Conservation (phyloP, 2,113 vertebrate genomes). For the Pygoscelis antarcticus region DNA sequence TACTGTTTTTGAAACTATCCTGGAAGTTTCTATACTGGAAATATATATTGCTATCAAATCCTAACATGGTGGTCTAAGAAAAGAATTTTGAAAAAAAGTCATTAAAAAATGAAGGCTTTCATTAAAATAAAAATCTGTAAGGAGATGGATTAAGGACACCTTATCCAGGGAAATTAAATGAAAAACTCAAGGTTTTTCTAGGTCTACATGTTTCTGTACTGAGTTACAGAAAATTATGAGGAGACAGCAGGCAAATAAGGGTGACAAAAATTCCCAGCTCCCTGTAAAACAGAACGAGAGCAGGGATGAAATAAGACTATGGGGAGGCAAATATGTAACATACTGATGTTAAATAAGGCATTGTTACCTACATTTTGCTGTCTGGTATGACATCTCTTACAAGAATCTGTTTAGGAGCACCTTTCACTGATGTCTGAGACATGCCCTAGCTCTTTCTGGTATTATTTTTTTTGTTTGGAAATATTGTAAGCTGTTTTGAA, state of each 20-base stretch:
- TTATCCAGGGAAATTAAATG: neutral
- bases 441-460: neutral
- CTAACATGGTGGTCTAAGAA: neutral
- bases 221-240: neutral
- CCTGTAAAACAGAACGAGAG: neutral
- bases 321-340: neutral
- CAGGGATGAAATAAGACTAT: neutral
- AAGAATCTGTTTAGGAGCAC: neutral
- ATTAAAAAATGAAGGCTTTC: neutral
- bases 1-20: neutral
- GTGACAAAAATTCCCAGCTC: neutral
- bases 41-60: neutral
- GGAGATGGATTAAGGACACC: neutral
- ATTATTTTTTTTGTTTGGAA: neutral
- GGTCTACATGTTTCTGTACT: neutral
- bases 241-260: neutral
- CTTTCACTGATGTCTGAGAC: neutral
- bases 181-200: neutral
- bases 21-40: neutral
- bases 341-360: neutral
- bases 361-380: neutral
- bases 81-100: neutral
- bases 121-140: neutral
- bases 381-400: neutral
- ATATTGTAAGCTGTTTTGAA: neutral